These are phyloP conservation scores for Boulengeromyrus knoepffleri DNA, from an alignment of 2,113 vertebrate species.

Conservation along the genomic window DNA sequence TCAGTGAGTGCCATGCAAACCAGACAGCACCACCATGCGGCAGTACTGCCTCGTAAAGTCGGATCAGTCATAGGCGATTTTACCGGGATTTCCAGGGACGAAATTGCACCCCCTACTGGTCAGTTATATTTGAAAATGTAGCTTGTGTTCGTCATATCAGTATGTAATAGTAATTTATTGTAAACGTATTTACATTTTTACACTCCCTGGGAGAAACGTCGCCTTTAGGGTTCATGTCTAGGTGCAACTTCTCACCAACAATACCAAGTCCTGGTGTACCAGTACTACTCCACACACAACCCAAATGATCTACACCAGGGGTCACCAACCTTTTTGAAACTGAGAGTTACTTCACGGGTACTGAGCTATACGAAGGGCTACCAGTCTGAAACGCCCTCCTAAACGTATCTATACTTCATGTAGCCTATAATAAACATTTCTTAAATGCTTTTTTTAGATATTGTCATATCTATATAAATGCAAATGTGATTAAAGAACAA, in stretches of 20 bases:
- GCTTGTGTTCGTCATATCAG: neutral
- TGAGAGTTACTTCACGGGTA: no score
- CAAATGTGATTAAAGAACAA: no score
- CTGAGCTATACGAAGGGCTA: no score
- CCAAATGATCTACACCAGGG: no score
- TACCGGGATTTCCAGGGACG: neutral
- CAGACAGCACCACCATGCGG: neutral
- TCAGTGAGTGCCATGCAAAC: constrained; percentile 47
- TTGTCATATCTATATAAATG: no score
- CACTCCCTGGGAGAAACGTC: neutral
- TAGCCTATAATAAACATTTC: no score
- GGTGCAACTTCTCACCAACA: neutral
- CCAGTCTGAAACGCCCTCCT: no score
- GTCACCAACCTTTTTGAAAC: no score
- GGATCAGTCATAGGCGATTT: neutral
- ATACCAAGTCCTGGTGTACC: neutral
- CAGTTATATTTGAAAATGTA: neutral
- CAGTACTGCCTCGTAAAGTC: neutral
- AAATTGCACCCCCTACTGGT: neutral
- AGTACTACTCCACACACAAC: neutral
- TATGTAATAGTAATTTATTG: neutral
- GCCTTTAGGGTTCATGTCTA: neutral
- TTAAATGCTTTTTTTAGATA: no score
- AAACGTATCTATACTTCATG: no score
- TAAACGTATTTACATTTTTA: neutral